These are phyloP conservation scores for Porites rus DNA, from an alignment of 92 coral and sea anemone genomes.

Conservation along the genomic window DNA sequence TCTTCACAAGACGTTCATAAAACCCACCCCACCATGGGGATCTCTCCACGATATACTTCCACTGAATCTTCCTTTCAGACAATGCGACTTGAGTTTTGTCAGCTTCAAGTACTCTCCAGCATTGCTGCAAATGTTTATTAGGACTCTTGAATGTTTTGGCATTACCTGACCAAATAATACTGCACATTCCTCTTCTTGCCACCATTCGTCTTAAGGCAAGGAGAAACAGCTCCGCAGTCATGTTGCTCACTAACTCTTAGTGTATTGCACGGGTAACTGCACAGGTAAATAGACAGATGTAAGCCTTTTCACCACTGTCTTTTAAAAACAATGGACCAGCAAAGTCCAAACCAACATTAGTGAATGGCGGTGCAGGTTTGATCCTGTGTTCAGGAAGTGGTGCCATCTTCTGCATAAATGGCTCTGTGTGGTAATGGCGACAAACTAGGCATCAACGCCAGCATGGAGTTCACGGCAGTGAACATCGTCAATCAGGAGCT, in stretches of 20 bases:
- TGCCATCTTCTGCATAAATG: constrained; percentile 53
- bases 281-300: too few species aligned
- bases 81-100: constrained; percentile 37
- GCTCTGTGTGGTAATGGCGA: constrained; percentile 25
- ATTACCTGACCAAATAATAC: constrained; percentile 53
- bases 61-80: constrained; percentile 41
- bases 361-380: constrained; percentile 54
- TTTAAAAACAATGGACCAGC: too few species aligned
- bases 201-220: constrained; percentile 51
- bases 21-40: constrained; percentile 61
- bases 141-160: constrained; percentile 59
- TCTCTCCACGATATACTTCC: constrained; percentile 36
- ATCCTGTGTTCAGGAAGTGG: constrained; percentile 53
- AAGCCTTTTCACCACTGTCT: too few species aligned
- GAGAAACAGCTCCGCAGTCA: constrained; percentile 33
- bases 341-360: constrained; percentile 54
- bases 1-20: constrained; percentile 46
- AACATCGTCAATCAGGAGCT: constrained; percentile 26
- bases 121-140: constrained; percentile 36
- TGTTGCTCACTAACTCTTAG: constrained; percentile 44
- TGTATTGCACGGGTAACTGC: too few species aligned
- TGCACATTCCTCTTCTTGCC: not conserved
- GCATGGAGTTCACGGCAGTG: constrained; percentile 35
- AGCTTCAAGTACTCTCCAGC: constrained; percentile 37
- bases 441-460: constrained; percentile 46